Conservation (phyloP, 2,888 invertebrate species). For the Sarcophaga carnaria region DNA sequence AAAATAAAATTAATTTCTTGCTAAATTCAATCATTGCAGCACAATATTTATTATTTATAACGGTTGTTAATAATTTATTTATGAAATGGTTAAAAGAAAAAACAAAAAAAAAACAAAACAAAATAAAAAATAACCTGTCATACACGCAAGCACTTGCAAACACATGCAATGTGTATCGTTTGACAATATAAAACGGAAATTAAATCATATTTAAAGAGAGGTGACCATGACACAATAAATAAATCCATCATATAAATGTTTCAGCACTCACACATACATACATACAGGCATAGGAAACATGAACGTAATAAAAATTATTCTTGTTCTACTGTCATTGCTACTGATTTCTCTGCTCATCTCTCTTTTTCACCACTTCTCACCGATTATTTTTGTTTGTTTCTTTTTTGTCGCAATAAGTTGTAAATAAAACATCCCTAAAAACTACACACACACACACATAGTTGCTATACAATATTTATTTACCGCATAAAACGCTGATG, state of each 20-base stretch:
- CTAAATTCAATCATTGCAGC: conserved; percentile 48
- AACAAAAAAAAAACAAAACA: neutral
- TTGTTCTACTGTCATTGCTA: no score
- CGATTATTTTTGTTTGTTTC: neutral
- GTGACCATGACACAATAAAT: conserved; percentile 63
- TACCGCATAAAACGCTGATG: conserved; percentile 67
- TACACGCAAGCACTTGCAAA: neutral
- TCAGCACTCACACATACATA: neutral
- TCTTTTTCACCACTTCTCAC: no score
- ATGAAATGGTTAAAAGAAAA: conserved; percentile 34
- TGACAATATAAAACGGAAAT: conserved; percentile 65
- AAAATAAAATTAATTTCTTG: neutral
- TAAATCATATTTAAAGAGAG: conserved; percentile 65
- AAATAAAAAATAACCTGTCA: neutral
- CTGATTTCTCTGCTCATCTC: neutral
- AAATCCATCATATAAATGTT: neutral
- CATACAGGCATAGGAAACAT: neutral
- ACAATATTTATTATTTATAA: conserved; percentile 46
- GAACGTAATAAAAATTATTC: neutral
- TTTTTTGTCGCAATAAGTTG: conserved; percentile 30
- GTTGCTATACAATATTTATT: conserved; percentile 63
- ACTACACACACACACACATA: neutral
- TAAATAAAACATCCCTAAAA: conserved; percentile 22
- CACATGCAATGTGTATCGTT: conserved; percentile 51
- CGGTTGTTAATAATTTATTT: conserved; percentile 61